phyloP scores from a whole-genome alignment of 2,797 vertebrate species.

The Ctenochaetus hawaiiensis region DNA sequence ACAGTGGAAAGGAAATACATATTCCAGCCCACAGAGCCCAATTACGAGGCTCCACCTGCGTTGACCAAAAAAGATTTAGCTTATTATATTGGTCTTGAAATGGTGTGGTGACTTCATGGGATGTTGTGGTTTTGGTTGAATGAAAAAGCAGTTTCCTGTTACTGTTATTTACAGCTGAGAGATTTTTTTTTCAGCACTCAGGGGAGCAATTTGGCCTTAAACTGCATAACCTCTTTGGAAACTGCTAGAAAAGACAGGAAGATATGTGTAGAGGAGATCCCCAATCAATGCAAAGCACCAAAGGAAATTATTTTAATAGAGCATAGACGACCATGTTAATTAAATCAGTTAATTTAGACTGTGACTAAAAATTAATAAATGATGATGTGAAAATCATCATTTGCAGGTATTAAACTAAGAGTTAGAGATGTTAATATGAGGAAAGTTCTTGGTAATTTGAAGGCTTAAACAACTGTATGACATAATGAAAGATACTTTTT shows the following conservation, averaged over 20 bases:
- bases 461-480: not conserved
- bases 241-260: constrained; percentile 31
- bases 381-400: not conserved
- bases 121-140: constrained; percentile 44
- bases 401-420: not conserved
- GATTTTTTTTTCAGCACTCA: constrained; percentile 37
- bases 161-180: constrained; percentile 51
- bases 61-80: constrained; percentile 35
- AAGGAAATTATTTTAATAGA: constrained; percentile 21
- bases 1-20: constrained; percentile 44
- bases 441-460: not conserved
- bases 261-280: constrained; percentile 15
- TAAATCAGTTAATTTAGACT: not conserved
- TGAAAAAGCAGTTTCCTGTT: constrained; percentile 58
- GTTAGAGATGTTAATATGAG: not conserved
- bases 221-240: constrained; percentile 42
- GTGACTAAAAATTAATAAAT: not conserved
- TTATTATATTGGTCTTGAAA: constrained; percentile 39
- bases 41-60: constrained; percentile 61
- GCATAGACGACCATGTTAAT: not conserved
- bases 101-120: constrained; percentile 41
- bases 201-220: constrained; percentile 52
- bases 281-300: constrained; percentile 8
- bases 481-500: not conserved
- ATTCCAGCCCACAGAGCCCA: constrained; percentile 62